Conservation (phyloP, 2,113 vertebrate species). For the Lates calcarifer region DNA sequence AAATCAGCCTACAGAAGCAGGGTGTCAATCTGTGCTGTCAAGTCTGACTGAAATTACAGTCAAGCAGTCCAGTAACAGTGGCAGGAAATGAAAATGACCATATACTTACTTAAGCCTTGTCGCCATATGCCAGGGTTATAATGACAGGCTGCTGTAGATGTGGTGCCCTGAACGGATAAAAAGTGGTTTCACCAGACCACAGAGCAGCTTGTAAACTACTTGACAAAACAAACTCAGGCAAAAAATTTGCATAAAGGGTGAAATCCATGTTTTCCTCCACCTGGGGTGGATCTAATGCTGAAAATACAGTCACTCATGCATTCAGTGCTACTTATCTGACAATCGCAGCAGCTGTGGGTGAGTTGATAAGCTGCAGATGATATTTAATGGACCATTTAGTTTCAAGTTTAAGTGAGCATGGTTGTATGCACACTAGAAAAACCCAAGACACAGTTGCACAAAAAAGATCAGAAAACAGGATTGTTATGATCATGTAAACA, state of each 20-base stretch:
- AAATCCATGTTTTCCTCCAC: constrained; percentile 2
- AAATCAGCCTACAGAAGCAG: constrained; percentile 44
- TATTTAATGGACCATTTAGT: neutral
- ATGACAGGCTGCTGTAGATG: constrained; percentile 62
- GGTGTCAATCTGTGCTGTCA: constrained; percentile 56
- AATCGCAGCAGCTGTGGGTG: neutral
- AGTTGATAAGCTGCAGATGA: neutral
- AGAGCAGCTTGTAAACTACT: constrained; percentile 37
- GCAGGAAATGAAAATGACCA: constrained; percentile 70
- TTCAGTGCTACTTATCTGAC: neutral
- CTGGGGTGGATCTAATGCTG: neutral
- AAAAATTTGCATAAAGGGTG: neutral
- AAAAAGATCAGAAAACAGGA: neutral
- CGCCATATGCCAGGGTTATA: constrained; percentile 68
- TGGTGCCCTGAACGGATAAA: constrained; percentile 39
- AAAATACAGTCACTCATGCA: constrained; percentile 28
- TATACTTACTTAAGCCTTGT: constrained; percentile 65
- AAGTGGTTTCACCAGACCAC: constrained; percentile 58
- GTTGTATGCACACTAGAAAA: neutral
- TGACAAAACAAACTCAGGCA: constrained; percentile 39
- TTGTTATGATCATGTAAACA: neutral
- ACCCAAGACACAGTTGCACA: neutral
- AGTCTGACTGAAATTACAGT: constrained; percentile 50
- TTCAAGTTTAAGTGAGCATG: neutral
- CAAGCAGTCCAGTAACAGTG: constrained; percentile 30